Percentiles rank a stretch among this genome's conserved stretches.
Evolutionary conservation across 1,140 invertebrate species (phyloP).

Genomic region (Macrobrachium rosenbergii): DNA sequence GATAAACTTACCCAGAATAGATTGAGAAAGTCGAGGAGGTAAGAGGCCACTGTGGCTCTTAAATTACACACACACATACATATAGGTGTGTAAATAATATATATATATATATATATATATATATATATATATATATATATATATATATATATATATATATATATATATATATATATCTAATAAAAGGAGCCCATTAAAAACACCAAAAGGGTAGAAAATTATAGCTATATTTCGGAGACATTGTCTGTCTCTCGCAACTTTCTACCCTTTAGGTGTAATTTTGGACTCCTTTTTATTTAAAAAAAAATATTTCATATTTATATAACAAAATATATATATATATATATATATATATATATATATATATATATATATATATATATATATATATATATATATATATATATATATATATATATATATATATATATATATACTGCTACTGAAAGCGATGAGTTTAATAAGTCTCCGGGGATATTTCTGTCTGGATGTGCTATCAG

Average conservation of each 20-base stretch:
- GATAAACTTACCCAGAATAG: too few species aligned
- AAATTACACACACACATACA: too few species aligned
- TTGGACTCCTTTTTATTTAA: too few species aligned
- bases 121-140: slow-evolving; percentile 40
- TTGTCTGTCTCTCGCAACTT: too few species aligned
- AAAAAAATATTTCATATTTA: slow-evolving; percentile 23
- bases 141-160: slow-evolving; percentile 40
- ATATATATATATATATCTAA: slow-evolving; percentile 36
- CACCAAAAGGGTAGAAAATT: too few species aligned
- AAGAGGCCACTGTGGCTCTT: too few species aligned
- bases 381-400: slow-evolving; percentile 36
- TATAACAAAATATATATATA: slow-evolving; percentile 32
- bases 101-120: slow-evolving; percentile 37
- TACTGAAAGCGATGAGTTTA: background rate
- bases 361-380: slow-evolving; percentile 28
- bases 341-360: slow-evolving; percentile 21
- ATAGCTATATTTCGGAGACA: too few species aligned
- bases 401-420: slow-evolving; percentile 41
- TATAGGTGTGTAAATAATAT: background rate
- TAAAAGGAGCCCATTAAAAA: too few species aligned
- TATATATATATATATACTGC: background rate
- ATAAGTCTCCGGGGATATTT: too few species aligned
- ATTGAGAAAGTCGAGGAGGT: too few species aligned
- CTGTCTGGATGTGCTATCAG: too few species aligned
- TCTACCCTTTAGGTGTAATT: too few species aligned